phyloP scores from a whole-genome alignment of 2,113 vertebrate species.

The Paramormyrops kingsleyae region DNA sequence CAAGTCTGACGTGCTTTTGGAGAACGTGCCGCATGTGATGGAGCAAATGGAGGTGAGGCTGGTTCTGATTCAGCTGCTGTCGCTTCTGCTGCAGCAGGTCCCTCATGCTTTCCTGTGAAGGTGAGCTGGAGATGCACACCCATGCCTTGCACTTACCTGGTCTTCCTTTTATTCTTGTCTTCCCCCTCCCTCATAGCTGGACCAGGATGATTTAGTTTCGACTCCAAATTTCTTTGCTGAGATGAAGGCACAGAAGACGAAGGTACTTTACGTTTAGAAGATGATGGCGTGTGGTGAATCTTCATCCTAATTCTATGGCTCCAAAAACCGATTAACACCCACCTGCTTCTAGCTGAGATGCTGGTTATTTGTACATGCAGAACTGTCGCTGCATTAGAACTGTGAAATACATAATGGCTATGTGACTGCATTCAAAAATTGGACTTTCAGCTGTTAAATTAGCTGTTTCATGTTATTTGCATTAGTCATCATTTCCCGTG shows the following conservation, averaged over 20 bases:
- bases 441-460: not conserved
- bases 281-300: not conserved
- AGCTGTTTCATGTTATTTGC: not conserved
- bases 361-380: not conserved
- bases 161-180: not conserved
- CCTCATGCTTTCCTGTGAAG: not conserved
- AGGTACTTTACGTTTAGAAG: slow-evolving; percentile 39
- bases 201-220: too few species aligned
- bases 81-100: not conserved
- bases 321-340: not conserved
- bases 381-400: not conserved
- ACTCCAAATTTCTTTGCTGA: not conserved
- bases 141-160: not conserved
- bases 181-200: not conserved
- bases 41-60: slow-evolving; percentile 51
- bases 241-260: slow-evolving; percentile 33
- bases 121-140: not conserved
- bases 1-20: slow-evolving; percentile 53
- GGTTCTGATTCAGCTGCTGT: not conserved
- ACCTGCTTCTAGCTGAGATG: not conserved
- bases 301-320: not conserved
- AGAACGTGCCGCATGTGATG: slow-evolving; percentile 54
- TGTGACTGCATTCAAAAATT: not conserved
- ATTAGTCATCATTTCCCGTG: not conserved
- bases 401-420: not conserved